Conservation (phyloP, 1,140 invertebrate genomes). For the Leptinotarsa defecta region DNA sequence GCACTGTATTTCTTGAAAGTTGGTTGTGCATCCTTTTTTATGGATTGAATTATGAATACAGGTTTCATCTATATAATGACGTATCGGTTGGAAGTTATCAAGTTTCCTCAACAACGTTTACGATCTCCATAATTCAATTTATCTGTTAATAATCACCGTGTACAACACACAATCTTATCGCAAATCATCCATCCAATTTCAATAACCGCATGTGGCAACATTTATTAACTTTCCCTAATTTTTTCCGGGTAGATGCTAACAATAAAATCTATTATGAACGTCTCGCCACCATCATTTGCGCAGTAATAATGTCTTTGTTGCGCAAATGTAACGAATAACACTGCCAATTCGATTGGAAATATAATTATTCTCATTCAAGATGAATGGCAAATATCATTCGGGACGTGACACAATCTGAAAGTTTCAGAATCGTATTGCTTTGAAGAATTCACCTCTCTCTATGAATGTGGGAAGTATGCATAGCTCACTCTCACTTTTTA, state of each 20-base stretch:
- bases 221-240: constrained; percentile 13
- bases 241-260: constrained; percentile 2
- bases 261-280: not conserved
- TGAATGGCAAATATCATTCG: constrained; percentile 15
- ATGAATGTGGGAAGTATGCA: not conserved
- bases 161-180: constrained; percentile 3
- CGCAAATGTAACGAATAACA: constrained; percentile 1
- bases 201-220: constrained; percentile 2
- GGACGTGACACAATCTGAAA: constrained; percentile 14
- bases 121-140: too few relatives aligned
- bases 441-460: not conserved
- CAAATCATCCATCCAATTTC: constrained; percentile 8
- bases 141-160: not conserved
- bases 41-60: too few relatives aligned
- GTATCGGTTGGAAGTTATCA: too few relatives aligned
- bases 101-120: too few relatives aligned
- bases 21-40: too few relatives aligned
- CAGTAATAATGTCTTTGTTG: not conserved
- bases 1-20: too few relatives aligned
- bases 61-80: too few relatives aligned
- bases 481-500: not conserved
- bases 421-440: not conserved
- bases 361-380: constrained; percentile 4
- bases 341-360: constrained; percentile 2
- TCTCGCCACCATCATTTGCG: not conserved